Evolutionary conservation across 2,797 vertebrate genomes (phyloP), one percentile per base, ranked within the genome.

Genomic region (Artibeus jamaicensis): DNA sequence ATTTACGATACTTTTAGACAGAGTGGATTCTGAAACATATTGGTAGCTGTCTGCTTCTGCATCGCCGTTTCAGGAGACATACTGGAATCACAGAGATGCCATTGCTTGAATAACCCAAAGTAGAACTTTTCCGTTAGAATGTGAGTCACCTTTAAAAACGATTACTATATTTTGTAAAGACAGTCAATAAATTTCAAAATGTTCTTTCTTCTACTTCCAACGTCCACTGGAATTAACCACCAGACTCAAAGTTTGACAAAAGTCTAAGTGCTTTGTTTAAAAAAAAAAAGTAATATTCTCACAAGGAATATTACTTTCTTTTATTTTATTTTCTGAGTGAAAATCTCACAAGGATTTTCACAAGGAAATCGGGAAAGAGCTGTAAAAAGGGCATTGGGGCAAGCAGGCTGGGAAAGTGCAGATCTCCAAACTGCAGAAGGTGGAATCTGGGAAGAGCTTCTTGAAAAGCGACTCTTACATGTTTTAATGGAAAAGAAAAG

Each of bases 171-270:
- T 96, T 89, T 70, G 59, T 50, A 71, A 96, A 24, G 39, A 90
- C 16, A 77, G 44, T 34, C n/a, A 62, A 22, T 77, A 76, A 39
- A 76, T 92, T 95, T 96, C 62, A 67, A 82, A 76, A 59, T 86
- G 34, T 71, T 77, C 24, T 76, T 68, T 62, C 21, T 46, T 83
- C 26, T 44, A 29, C 50, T 86, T 85, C 44, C 71, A 95, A 77
- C 2, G 34, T 24, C 53, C 71, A 85, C 29, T 92, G 48, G 77
- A 88, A 95, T 59, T 87, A 93, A 87, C 22, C 34, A 91, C 18
- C 83, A 77, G 94, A 91, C 57, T 89, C 44, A 89, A 82, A 92
- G 62, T 89, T 16, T 87, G 78, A 83, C 34, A 39, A 39, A 92
- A 90, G 71, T 78, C 26, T 89, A 89, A 79, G 65, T 78, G 59